phyloP scores from a whole-genome alignment of 2,888 invertebrate genomes.

The Linhomoeus sp. region DNA sequence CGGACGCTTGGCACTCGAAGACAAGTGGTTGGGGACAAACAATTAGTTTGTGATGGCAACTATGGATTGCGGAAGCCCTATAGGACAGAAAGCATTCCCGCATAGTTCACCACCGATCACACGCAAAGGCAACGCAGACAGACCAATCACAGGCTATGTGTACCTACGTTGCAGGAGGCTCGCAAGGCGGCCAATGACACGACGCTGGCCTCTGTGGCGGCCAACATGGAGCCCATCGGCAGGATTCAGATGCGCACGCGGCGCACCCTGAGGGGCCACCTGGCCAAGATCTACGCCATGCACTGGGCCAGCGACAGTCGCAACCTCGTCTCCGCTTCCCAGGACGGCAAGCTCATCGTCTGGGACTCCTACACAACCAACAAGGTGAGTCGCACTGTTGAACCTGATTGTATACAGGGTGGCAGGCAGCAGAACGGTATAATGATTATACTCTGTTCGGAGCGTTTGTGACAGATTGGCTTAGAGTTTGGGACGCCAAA shows the following conservation, averaged over 20 bases:
- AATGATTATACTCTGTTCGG: too few relatives aligned
- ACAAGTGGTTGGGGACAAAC: too few relatives aligned
- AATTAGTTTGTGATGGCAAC: too few relatives aligned
- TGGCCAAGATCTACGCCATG: slow-evolving; percentile 99
- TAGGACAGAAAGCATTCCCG: too few relatives aligned
- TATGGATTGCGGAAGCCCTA: too few relatives aligned
- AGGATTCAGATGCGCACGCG: slow-evolving; percentile 99
- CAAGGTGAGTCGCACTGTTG: too few relatives aligned
- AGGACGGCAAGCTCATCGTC: slow-evolving; percentile 98
- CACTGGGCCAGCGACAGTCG: slow-evolving; percentile 99
- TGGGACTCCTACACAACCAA: slow-evolving; percentile 99
- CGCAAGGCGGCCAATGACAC: slow-evolving; percentile 98
- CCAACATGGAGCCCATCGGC: slow-evolving; percentile 91
- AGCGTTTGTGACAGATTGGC: too few relatives aligned
- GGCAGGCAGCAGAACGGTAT: too few relatives aligned
- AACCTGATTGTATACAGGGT: too few relatives aligned
- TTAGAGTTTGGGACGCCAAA: too few relatives aligned
- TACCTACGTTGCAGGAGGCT: slow-evolving; percentile 53
- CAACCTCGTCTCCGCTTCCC: slow-evolving; percentile 86
- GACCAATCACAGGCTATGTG: not conserved
- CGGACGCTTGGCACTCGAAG: too few relatives aligned
- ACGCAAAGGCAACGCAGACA: not conserved
- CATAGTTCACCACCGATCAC: too few relatives aligned
- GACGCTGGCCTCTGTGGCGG: slow-evolving; percentile 84
- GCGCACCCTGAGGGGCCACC: slow-evolving; percentile 89